These are phyloP conservation scores for Lonchura striata DNA, from an alignment of 2,113 vertebrate species.

Conservation along the genomic window DNA sequence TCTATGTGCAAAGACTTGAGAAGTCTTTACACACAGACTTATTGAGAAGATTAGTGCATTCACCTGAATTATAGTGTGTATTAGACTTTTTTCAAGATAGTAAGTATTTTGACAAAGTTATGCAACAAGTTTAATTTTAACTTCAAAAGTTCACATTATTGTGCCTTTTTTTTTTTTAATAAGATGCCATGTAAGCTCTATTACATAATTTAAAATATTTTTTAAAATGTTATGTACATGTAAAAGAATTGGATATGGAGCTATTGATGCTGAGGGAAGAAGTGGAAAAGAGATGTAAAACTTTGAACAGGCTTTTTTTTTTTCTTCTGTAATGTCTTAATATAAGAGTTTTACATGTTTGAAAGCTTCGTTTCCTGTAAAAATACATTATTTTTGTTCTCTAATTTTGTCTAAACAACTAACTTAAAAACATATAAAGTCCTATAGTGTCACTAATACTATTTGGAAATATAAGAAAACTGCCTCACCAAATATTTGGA, in stretches of 20 bases:
- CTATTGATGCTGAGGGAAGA: background rate
- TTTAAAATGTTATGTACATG: accelerated
- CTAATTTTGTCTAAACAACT: background rate
- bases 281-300: background rate
- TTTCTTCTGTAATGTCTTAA: background rate
- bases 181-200: background rate
- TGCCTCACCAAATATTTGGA: background rate
- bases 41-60: background rate
- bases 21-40: background rate
- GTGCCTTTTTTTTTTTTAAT: background rate
- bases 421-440: background rate
- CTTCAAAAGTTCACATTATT: background rate
- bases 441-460: background rate
- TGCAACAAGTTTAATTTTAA: background rate
- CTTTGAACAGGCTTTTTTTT: background rate
- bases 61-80: background rate
- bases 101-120: background rate
- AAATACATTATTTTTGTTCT: background rate
- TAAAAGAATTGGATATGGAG: background rate
- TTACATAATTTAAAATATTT: background rate
- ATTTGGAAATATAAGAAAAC: background rate
- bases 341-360: background rate
- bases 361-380: background rate
- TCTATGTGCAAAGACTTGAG: background rate
- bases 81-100: background rate